Evolutionary conservation across 2,113 vertebrate species (phyloP).

Genomic region (Saguinus imperator): DNA sequence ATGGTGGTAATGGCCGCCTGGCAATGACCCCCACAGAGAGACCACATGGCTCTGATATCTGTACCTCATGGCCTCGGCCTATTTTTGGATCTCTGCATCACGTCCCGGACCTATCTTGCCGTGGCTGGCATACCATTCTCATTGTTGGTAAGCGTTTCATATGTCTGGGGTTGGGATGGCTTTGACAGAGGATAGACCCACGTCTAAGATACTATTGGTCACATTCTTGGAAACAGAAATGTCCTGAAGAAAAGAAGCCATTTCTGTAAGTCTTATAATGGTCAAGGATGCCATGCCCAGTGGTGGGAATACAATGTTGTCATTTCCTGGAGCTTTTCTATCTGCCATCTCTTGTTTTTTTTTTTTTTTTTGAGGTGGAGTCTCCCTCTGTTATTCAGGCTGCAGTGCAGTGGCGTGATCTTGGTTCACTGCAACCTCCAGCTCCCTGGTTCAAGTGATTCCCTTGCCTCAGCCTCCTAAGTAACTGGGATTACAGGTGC

Average conservation of each 20-base stretch:
- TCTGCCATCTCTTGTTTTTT: not conserved
- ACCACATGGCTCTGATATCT: conserved; percentile 95
- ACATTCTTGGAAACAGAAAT: not conserved
- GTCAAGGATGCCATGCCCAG: not conserved
- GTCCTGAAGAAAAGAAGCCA: not conserved
- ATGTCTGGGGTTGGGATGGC: conserved; percentile 58
- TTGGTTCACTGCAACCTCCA: no score
- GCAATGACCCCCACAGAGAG: conserved; percentile 95
- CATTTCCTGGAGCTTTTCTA: not conserved
- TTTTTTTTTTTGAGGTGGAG: no score
- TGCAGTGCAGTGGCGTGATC: no score
- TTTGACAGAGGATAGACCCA: conserved; percentile 14
- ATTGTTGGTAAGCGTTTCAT: conserved; percentile 94
- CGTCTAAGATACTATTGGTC: not conserved
- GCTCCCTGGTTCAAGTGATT: no score
- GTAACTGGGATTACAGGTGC: no score
- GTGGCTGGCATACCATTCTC: conserved; percentile 98
- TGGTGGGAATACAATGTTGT: not conserved
- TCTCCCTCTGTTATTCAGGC: no score
- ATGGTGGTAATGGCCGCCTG: conserved; percentile 96
- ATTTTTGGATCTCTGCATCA: conserved; percentile 99
- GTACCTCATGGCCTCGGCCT: conserved; percentile 96
- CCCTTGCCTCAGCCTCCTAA: no score
- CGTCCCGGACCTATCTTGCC: conserved; percentile 95
- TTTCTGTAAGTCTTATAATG: not conserved